phyloP scores from a whole-genome alignment of 2,113 vertebrate species.

The Elanus axillaris region DNA sequence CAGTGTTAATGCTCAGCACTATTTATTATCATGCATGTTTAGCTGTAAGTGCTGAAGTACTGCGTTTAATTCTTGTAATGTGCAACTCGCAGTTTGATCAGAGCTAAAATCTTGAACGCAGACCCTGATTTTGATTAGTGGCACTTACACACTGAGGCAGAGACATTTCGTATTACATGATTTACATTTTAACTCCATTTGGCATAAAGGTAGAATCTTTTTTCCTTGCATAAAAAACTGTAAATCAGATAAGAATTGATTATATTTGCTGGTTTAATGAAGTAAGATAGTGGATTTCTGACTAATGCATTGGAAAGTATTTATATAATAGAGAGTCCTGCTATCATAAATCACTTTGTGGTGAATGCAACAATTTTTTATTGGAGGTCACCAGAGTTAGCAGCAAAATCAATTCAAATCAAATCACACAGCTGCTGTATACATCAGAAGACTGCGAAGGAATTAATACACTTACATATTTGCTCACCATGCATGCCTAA shows the following conservation, averaged over 20 bases:
- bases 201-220: constrained; percentile 7
- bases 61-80: background rate
- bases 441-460: constrained; percentile 7
- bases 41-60: background rate
- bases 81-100: background rate
- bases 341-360: constrained; percentile 40
- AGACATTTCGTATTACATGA: background rate
- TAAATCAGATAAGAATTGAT: constrained; percentile 57
- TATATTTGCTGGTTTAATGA: constrained; percentile 66
- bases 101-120: background rate
- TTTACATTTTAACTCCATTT: constrained; percentile 32
- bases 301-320: constrained; percentile 45
- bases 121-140: constrained; percentile 1
- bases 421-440: constrained; percentile 14
- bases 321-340: constrained; percentile 35
- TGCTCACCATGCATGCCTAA: background rate
- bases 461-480: background rate
- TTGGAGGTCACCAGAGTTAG: constrained; percentile 36
- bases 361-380: constrained; percentile 44
- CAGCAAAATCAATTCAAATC: constrained; percentile 59
- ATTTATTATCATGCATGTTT: background rate
- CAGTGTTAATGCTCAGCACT: background rate
- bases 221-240: background rate
- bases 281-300: constrained; percentile 50
- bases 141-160: background rate